phyloP scores from a whole-genome alignment of 2,888 invertebrate genomes.

The Cremastinae sp. region DNA sequence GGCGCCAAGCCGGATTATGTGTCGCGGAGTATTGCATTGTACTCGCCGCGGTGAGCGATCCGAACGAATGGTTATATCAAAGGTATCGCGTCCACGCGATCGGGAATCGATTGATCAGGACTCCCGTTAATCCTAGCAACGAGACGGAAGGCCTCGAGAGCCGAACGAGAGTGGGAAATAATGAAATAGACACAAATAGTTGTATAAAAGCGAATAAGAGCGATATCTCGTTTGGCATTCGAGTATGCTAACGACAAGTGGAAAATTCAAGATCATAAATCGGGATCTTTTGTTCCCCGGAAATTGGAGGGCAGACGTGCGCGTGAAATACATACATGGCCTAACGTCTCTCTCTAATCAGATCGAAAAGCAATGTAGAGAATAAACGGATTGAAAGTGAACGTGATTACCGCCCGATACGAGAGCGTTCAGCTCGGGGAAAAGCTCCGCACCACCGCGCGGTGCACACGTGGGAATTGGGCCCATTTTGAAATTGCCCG shows the following conservation, averaged over 20 bases:
- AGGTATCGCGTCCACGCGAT: constrained; percentile 36
- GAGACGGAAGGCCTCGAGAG: no score
- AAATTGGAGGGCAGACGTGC: not conserved
- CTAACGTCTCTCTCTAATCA: not conserved
- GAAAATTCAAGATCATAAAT: no score
- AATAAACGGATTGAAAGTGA: constrained; percentile 15
- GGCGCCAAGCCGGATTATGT: constrained; percentile 26
- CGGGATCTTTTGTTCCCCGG: no score
- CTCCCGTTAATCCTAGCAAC: constrained; percentile 31
- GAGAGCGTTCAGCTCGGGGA: constrained; percentile 12
- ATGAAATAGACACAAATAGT: no score
- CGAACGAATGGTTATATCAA: constrained; percentile 44
- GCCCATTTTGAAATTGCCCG: constrained; percentile 48
- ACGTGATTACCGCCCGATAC: constrained; percentile 45
- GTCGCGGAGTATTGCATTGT: constrained; percentile 27
- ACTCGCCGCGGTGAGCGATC: not conserved
- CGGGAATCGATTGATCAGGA: constrained; percentile 46
- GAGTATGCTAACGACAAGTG: no score
- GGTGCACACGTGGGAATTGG: constrained; percentile 39
- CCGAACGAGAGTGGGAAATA: no score
- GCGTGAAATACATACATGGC: not conserved
- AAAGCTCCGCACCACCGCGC: constrained; percentile 31
- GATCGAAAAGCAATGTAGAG: not conserved
- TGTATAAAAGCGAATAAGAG: not conserved
- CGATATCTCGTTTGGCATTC: no score